These are phyloP conservation scores for Macaca mulatta DNA, from an alignment of 2,113 vertebrate genomes.

Conservation along the genomic window DNA sequence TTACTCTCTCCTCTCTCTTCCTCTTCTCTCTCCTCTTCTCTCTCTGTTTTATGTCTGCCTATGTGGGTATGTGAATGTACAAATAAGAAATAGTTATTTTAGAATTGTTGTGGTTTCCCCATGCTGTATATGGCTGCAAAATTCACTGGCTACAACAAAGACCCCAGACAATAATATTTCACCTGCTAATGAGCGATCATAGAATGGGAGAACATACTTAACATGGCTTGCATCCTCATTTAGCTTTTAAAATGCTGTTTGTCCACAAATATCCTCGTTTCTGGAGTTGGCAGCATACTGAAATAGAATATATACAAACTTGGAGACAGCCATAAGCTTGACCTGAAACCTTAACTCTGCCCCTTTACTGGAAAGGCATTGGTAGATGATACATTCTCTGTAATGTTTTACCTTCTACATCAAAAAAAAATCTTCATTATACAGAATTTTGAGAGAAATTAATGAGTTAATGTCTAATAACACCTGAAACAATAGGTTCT, in stretches of 20 bases:
- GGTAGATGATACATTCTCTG: neutral
- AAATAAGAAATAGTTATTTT: neutral
- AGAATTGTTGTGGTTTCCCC: neutral
- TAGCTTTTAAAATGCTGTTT: neutral
- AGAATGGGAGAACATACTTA: neutral
- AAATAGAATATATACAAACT: too few relatives aligned
- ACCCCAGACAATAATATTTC: neutral
- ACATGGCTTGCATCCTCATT: neutral
- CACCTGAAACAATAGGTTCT: neutral
- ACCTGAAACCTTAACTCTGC: neutral
- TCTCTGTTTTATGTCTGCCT: neutral
- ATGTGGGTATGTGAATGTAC: neutral
- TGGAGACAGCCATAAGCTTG: neutral
- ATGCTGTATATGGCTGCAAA: neutral
- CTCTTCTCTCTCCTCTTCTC: accelerated
- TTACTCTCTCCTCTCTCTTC: neutral
- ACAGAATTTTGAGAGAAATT: neutral
- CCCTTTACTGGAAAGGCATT: neutral
- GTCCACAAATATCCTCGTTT: neutral
- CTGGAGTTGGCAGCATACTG: neutral
- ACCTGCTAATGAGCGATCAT: neutral
- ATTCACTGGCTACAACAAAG: neutral
- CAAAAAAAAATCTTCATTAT: neutral
- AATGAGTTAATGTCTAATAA: neutral
- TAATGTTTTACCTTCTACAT: neutral